These are phyloP conservation scores for Tadarida brasiliensis DNA, from an alignment of 2,797 vertebrate species.

Conservation along the genomic window DNA sequence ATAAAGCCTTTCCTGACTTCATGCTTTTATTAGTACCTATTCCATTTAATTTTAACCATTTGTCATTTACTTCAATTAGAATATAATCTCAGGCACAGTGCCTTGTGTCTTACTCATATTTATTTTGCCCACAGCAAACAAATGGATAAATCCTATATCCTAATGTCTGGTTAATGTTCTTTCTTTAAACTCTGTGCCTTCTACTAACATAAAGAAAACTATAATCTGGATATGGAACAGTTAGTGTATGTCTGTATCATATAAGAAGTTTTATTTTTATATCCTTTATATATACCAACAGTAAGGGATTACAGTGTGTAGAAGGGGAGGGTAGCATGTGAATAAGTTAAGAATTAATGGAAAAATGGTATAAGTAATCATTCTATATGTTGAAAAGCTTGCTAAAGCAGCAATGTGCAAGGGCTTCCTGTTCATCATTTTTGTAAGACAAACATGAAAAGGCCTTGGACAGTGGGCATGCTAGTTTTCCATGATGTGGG, in stretches of 20 bases:
- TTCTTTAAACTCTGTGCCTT: background rate
- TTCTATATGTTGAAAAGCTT: background rate
- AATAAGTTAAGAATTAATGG: background rate
- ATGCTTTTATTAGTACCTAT: background rate
- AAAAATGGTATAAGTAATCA: background rate
- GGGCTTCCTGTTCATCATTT: background rate
- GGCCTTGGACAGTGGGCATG: background rate
- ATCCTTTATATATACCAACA: background rate
- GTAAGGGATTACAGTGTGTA: background rate
- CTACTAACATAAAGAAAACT: slow-evolving; percentile 1
- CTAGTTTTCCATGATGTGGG: background rate
- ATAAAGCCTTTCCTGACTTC: background rate
- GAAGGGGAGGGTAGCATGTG: background rate
- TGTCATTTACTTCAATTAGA: background rate
- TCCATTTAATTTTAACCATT: background rate
- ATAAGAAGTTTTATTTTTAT: background rate
- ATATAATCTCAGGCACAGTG: background rate
- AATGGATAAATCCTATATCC: background rate
- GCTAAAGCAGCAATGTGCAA: background rate
- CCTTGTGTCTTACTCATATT: background rate
- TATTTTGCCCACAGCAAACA: background rate
- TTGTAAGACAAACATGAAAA: background rate
- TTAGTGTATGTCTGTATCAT: background rate
- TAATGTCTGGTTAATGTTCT: background rate
- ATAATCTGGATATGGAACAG: background rate